Evolutionary conservation across 2,888 invertebrate species (phyloP), one percentile per base, ranked within the genome.

Genomic region (Dione vanillae): DNA sequence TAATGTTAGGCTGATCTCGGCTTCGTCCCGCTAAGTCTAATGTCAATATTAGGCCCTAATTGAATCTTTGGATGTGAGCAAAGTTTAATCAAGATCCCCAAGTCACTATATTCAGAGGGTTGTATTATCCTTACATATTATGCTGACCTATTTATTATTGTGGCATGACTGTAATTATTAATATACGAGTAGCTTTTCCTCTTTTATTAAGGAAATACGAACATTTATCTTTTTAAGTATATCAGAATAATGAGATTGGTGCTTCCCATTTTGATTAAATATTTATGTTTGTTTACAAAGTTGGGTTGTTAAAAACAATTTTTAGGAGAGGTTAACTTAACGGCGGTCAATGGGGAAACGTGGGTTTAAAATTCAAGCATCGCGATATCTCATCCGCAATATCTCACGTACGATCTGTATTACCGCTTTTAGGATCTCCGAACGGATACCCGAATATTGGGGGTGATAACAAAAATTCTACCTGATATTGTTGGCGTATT

Each of bases 371-470:
- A 88, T 86, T 84, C 82, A 78, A 77, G 79, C 84, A 85, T 90
- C 88, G 88, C 85, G 82, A 85, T 86, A 85, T 80, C 79, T 77
- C 79, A 76, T 77, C 76, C 74, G 54, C 71, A 84, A 85, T 84
- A 91, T 92, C 91, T 90, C 92, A 92, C 92, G 92, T 92, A 83
- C 89, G 81, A 91, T 92, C 91, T 89, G 86, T 88, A 91, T 90
- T 87, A 84, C 88, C 85, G 79, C 83, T 86, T 86, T 81, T 77
- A 82, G 84, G 85, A 81, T 80, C 81, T 79, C 77, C 75, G 82
- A 81, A 81, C 78, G 80, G 82, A 80, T 82, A 83, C 82, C 81
- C 79, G 78, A 84, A 87, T 83, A 82, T 82, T 80, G 79, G 78
- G 78, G 80, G 78, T 76, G 85, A 85, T 88, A 88, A 84, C 83